Evolutionary conservation across 2,888 invertebrate genomes (phyloP).

Genomic region (Drosophila pseudotalamancana): DNA sequence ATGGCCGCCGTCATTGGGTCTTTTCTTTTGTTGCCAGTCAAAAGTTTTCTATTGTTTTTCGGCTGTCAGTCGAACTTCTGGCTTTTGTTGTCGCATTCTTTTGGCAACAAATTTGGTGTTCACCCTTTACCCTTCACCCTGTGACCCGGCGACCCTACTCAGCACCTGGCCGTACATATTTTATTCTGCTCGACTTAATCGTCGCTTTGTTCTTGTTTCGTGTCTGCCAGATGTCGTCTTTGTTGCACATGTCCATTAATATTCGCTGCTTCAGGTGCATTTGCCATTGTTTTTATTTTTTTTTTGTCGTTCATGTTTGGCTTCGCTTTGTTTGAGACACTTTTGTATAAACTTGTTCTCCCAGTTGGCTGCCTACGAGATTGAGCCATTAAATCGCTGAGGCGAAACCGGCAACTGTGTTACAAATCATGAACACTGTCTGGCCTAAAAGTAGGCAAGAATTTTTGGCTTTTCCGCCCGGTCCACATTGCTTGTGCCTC

Average conservation of each 20-base stretch:
- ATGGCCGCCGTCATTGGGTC: constrained; percentile 61
- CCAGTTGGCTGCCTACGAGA: constrained; percentile 39
- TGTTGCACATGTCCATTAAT: constrained; percentile 75
- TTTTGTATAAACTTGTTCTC: constrained; percentile 46
- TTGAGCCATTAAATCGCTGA: constrained; percentile 66
- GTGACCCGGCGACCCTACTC: constrained; percentile 35
- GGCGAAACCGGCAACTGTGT: constrained; percentile 55
- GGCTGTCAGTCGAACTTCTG: constrained; percentile 65
- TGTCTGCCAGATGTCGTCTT: constrained; percentile 76
- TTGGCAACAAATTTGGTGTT: constrained; percentile 73
- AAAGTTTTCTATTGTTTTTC: constrained; percentile 71
- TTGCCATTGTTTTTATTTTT: constrained; percentile 17
- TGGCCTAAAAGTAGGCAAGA: constrained; percentile 41
- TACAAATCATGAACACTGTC: constrained; percentile 66
- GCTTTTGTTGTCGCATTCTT: constrained; percentile 69
- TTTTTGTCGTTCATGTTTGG: constrained; percentile 2
- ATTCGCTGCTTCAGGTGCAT: constrained; percentile 68
- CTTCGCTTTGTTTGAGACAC: constrained; percentile 56
- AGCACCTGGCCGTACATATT: constrained; percentile 61
- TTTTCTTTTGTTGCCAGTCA: constrained; percentile 65
- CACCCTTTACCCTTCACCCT: constrained; percentile 29
- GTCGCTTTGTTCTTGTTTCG: constrained; percentile 58
- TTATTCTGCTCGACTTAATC: constrained; percentile 76
- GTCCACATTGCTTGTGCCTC: neutral
- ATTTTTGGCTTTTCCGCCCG: constrained; percentile 5